Base-by-base conservation (phyloP, 2,797 vertebrate genomes). In the Urophycis tenuis region DNA sequence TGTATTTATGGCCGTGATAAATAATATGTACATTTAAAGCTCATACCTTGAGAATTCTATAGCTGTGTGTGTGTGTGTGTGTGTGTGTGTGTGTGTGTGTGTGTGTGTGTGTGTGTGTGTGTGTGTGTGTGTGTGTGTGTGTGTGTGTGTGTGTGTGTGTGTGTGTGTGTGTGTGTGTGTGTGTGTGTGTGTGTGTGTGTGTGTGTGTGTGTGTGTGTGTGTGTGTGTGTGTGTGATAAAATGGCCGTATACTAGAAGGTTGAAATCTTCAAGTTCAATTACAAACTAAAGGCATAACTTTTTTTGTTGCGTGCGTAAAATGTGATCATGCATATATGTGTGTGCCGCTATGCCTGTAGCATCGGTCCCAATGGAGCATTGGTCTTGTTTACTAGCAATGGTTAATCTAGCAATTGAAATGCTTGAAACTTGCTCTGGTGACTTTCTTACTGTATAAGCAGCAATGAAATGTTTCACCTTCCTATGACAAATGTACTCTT, bases 1-100 rank as follows among this genome's bases (percentile, higher is more conserved):
- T 69, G 41, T 79, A 77, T 85, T 84, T 80, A 85, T 78, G 81
- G 77, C 81, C 41, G 81, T 33, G 53, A 81, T 87, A 82, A 89
- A 88, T 85, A 87, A 85, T 17, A 71, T 53, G 79, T 75, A 76
- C 70, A 39, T 85, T 83, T 85, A 81, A 77, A 81, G 81, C 81
- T 82, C 78, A 80, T 64, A 74, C 75, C 60, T 60, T 19, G 34
- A 74, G 75, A 76, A 35, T 78, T 78, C 19, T 29, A 19, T 69
- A 34, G 81, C 74, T 74, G 70, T 73, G 70, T 12, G 67, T 9
- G 67, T 9, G 71, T 34, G 30, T 15, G 5, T 5, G 60, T 30
- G n/a, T 64, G 60, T 29, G 64, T 69, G 64, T 19, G 64, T 41
- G 12, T 41, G 11, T 41, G 39, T 41, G 39, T 41, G 17, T 53